Conservation (phyloP, 2,113 vertebrate species). For the Apteryx owenii region DNA sequence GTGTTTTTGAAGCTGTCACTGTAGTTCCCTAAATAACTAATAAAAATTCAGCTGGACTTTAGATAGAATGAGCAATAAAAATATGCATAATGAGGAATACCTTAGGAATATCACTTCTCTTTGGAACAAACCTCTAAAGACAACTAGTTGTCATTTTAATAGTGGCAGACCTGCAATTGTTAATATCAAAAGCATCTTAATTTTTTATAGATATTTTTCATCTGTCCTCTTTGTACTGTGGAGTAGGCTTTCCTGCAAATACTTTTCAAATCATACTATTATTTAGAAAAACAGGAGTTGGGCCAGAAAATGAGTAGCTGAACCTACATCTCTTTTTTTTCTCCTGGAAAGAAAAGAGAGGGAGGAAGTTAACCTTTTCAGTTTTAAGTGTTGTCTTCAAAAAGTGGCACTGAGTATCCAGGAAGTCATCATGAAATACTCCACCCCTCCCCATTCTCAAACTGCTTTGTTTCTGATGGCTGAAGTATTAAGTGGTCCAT, state of each 20-base stretch:
- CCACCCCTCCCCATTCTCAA: not conserved
- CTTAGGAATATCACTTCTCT: not conserved
- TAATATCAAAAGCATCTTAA: not conserved
- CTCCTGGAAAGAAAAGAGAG: not conserved
- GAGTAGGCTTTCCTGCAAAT: not conserved
- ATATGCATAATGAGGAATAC: not conserved
- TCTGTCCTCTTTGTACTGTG: not conserved
- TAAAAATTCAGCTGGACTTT: not conserved
- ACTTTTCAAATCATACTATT: not conserved
- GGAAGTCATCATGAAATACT: not conserved
- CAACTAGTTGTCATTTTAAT: not conserved
- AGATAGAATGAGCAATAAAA: not conserved
- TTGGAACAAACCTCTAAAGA: not conserved
- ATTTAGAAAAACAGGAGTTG: not conserved
- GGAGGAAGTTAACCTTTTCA: not conserved
- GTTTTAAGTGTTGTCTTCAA: not conserved
- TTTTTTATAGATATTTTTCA: not conserved
- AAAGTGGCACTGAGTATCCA: not conserved
- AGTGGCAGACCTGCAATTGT: not conserved
- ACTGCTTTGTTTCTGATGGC: not conserved
- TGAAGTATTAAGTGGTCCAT: not conserved
- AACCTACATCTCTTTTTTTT: not conserved
- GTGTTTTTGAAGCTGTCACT: not conserved
- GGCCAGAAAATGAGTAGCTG: not conserved
- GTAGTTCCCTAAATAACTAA: not conserved